Base-by-base conservation (phyloP, 2,888 invertebrate species). In the Tetragnatha montana region DNA sequence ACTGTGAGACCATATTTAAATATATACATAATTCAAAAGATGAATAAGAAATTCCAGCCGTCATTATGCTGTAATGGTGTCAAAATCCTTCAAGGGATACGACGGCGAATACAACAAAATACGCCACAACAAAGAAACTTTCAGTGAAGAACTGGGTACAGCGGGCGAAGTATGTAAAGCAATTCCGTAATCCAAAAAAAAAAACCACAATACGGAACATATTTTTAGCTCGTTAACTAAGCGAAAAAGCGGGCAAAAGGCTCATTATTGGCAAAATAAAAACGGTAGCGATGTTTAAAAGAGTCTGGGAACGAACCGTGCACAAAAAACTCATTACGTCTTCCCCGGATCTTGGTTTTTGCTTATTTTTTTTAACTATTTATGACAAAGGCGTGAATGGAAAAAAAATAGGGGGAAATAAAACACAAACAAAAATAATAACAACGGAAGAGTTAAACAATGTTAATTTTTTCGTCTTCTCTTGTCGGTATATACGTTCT, bases 401-500 rank as follows among this genome's bases (percentile, higher is more conserved):
- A 14, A 78, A 85, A 76, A 51, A 71, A 8, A 79, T 19, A 17
- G 35, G n/a, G n/a, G 17, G 3, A 47, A 70, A 84, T 76, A 76
- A 81, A 21, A 84, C 21, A 14, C 70, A n/a, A 21, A 68, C 60
- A 22, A 21, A 80, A 85, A 17, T 50, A 85, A 85, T 73, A 82
- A 82, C 50, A 88, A 8, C 70, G 76, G 88, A 82, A 85, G 60
- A 82, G 82, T 88, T 88, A 87, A 81, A 81, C 81, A 87, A 87
- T 87, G 76, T 76, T 85, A 85, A 78, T 81, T 81, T 82, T 87
- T 87, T 51, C 8, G 51, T 79, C 68, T 79, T 51, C 51, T 51
- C 51, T 51, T 73, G 60, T 81, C 60, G 19, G 35, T 82, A 71
- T 76, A 22, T 35, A 51, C 70, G 19, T 75, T 71, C 51, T 81